Percentiles rank a stretch among this genome's conserved stretches.
These are phyloP conservation scores for Montipora cactus DNA, from an alignment of 64 coral and sea anemone genomes.

Conservation along the genomic window DNA sequence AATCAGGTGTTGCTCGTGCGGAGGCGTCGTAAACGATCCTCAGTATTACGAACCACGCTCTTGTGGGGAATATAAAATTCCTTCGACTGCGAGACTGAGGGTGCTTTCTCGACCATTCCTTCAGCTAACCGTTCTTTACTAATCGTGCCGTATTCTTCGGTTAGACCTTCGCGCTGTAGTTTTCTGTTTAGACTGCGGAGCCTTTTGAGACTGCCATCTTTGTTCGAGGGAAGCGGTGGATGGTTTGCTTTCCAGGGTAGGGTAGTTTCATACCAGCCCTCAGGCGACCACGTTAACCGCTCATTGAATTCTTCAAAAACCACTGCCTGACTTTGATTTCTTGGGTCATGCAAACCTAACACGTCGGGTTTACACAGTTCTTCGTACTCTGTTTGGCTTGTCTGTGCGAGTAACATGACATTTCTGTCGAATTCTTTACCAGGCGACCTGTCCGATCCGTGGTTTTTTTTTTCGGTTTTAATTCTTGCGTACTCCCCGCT, in stretches of 20 bases:
- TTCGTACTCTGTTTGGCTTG: slow-evolving; percentile 13
- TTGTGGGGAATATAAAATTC: not conserved
- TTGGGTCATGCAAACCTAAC: slow-evolving; percentile 2
- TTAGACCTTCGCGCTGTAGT: not conserved
- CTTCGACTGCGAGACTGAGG: not conserved
- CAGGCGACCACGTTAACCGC: not conserved
- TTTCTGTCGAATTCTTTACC: slow-evolving; percentile 9
- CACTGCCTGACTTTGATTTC: not conserved
- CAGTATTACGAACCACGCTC: not conserved
- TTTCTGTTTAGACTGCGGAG: too few species aligned
- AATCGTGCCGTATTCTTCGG: slow-evolving; percentile 8
- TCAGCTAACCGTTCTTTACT: slow-evolving; percentile 9
- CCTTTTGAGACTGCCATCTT: not conserved
- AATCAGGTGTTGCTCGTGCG: not conserved
- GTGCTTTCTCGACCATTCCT: slow-evolving; percentile 1
- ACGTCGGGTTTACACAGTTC: slow-evolving; percentile 39
- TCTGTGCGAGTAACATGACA: not conserved
- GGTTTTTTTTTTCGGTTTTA: not conserved
- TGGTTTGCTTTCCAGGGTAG: not conserved
- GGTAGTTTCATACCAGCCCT: slow-evolving; percentile 55
- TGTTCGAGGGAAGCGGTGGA: not conserved
- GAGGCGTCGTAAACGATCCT: not conserved
- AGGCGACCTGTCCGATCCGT: not conserved
- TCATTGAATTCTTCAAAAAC: slow-evolving; percentile 19
- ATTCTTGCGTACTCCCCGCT: too few species aligned